Percentiles rank a stretch among this genome's conserved stretches.
phyloP scores from a whole-genome alignment of 1,140 invertebrate species.

The Platyscapa corneri region DNA sequence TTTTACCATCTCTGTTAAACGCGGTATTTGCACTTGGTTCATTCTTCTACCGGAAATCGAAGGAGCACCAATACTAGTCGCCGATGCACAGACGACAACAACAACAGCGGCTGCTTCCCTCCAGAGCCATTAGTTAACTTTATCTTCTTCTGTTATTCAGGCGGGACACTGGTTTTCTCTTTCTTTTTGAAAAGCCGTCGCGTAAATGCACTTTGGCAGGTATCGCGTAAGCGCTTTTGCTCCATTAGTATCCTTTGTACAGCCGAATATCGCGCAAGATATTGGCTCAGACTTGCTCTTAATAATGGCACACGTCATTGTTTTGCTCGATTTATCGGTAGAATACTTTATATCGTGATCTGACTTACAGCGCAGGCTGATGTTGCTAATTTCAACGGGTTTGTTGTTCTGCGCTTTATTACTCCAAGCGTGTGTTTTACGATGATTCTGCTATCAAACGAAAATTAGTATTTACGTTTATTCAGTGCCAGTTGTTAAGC shows the following conservation, averaged over 20 bases:
- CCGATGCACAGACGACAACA: background rate
- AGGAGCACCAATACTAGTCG: conserved; percentile 34
- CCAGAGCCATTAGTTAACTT: too few relatives aligned
- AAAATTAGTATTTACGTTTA: too few relatives aligned
- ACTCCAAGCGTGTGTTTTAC: too few relatives aligned
- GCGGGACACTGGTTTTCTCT: background rate
- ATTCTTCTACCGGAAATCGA: conserved; percentile 37
- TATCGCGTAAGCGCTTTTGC: background rate
- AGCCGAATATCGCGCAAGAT: background rate
- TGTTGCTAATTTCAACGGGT: too few relatives aligned
- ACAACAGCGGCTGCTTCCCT: too few relatives aligned
- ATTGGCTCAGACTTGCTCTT: conserved; percentile 4
- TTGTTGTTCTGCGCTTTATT: too few relatives aligned
- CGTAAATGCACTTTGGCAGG: background rate
- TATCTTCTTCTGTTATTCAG: background rate
- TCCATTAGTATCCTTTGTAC: background rate
- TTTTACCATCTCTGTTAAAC: conserved; percentile 32
- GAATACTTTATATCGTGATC: too few relatives aligned
- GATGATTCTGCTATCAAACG: too few relatives aligned
- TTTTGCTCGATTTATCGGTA: background rate
- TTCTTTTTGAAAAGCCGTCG: background rate
- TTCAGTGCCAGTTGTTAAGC: too few relatives aligned
- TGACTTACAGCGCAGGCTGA: background rate
- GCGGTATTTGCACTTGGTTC: too few relatives aligned
- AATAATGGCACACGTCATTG: background rate